These are phyloP conservation scores for Nannobrachium achirus DNA, from an alignment of 2,113 vertebrate genomes.

Conservation along the genomic window DNA sequence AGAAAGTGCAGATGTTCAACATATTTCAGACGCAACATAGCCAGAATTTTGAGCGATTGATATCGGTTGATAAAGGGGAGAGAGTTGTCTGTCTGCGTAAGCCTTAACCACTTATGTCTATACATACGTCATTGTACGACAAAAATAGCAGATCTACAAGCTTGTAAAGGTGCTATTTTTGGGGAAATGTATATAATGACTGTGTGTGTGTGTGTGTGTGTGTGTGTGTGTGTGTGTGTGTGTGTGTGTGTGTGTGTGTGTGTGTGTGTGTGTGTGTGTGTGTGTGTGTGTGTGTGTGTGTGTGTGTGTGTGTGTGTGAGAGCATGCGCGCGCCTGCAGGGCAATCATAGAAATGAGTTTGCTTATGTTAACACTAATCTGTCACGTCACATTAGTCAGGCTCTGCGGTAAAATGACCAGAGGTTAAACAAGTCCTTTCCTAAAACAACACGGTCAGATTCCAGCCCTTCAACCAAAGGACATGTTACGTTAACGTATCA, in stretches of 20 bases:
- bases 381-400: conserved; percentile 29
- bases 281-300: conserved; percentile 6
- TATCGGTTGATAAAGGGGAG: conserved; percentile 6
- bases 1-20: conserved; percentile 38
- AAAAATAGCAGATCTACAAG: no score
- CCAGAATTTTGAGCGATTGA: neutral
- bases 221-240: conserved; percentile 11
- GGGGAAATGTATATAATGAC: neutral
- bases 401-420: conserved; percentile 27
- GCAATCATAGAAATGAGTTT: neutral
- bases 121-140: no score
- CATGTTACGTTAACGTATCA: conserved; percentile 16
- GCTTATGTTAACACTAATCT: neutral
- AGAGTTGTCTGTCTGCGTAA: neutral
- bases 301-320: conserved; percentile 3
- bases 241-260: conserved; percentile 6
- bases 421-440: conserved; percentile 44
- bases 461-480: conserved; percentile 14
- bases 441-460: conserved; percentile 37
- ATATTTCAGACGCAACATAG: conserved; percentile 21
- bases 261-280: neutral
- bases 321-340: conserved; percentile 3
- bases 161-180: neutral
- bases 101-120: conserved; percentile 7
- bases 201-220: neutral